Conservation (phyloP, 2,113 vertebrate species). For the Stictonetta naevosa region DNA sequence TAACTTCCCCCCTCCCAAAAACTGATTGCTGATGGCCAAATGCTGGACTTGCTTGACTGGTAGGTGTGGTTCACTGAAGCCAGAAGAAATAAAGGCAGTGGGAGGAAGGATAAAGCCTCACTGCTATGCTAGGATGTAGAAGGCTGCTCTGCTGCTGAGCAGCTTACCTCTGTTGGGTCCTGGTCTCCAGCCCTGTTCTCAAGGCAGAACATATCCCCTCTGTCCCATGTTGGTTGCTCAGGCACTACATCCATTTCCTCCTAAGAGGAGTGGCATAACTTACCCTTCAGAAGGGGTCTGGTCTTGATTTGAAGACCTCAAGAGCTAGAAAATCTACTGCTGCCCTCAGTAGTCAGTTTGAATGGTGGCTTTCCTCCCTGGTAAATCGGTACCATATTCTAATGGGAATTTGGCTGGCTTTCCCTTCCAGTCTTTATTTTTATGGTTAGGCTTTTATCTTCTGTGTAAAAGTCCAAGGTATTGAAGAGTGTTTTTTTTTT, state of each 20-base stretch:
- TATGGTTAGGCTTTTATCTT: not conserved
- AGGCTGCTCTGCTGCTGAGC: not conserved
- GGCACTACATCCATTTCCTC: not conserved
- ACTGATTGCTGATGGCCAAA: not conserved
- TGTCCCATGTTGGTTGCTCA: not conserved
- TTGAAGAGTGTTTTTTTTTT: not conserved
- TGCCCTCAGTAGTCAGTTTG: constrained; percentile 24
- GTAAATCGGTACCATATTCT: constrained; percentile 31
- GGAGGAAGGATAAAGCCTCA: not conserved
- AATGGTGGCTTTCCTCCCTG: constrained; percentile 41
- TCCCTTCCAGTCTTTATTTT: not conserved
- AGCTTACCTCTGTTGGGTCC: not conserved
- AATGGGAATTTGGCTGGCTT: not conserved
- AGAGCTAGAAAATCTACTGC: constrained; percentile 16
- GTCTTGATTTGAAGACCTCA: constrained; percentile 56
- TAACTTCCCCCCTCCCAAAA: not conserved
- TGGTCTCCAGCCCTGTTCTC: fast-evolving
- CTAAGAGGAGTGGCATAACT: not conserved
- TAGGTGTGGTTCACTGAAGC: not conserved
- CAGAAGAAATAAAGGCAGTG: not conserved
- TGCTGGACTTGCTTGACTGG: not conserved
- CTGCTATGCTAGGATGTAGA: not conserved
- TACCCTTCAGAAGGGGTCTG: not conserved
- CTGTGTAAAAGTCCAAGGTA: not conserved
- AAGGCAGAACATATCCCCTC: not conserved